These are phyloP conservation scores for Cyrtonyx montezumae DNA, from an alignment of 2,113 vertebrate species.

Conservation along the genomic window DNA sequence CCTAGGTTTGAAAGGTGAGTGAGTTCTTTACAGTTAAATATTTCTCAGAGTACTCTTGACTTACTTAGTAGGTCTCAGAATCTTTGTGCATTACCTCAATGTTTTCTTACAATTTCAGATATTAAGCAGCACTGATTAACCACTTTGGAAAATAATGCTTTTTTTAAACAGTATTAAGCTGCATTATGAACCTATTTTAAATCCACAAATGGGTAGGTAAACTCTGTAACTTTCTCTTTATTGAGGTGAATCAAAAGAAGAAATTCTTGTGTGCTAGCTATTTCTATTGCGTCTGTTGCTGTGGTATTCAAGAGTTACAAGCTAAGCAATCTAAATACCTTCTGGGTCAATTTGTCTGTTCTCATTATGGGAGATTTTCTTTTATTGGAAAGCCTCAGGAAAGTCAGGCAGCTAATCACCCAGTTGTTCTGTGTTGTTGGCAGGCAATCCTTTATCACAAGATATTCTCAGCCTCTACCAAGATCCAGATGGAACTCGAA, in stretches of 20 bases:
- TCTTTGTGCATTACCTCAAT: background rate
- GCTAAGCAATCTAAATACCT: background rate
- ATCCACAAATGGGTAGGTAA: background rate
- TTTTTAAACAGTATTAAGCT: background rate
- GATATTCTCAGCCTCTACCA: constrained; percentile 99
- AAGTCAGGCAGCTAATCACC: constrained; percentile 14
- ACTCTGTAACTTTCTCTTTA: background rate
- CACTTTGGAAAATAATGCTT: background rate
- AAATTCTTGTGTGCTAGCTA: background rate
- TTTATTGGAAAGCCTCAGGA: background rate
- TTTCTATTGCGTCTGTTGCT: background rate
- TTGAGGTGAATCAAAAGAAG: background rate
- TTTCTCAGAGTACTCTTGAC: background rate
- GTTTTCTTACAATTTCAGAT: background rate
- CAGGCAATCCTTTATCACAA: constrained; percentile 99
- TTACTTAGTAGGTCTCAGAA: background rate
- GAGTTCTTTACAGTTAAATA: background rate
- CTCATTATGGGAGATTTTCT: background rate
- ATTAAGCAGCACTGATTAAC: background rate
- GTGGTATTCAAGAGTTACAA: background rate
- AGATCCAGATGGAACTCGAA: constrained; percentile 96
- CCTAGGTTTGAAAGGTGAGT: constrained; percentile 95
- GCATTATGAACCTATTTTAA: background rate
- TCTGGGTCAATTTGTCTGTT: background rate
- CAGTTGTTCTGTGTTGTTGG: constrained; percentile 27